Base-by-base conservation (phyloP, 2,888 invertebrate genomes). In the Xylocampa areola region DNA sequence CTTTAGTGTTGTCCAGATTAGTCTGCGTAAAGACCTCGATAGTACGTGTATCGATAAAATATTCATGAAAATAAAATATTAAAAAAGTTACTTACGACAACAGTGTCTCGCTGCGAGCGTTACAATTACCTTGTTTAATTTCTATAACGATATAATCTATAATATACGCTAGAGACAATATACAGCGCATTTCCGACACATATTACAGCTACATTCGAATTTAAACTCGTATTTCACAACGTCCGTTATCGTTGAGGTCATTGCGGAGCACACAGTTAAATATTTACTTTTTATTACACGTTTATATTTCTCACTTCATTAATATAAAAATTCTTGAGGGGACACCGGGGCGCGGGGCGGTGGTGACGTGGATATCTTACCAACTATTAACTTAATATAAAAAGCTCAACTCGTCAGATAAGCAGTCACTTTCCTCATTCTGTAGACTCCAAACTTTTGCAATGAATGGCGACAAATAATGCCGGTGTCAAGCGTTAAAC, bases 71-170 rank as follows among this genome's bases (percentile, higher is more conserved):
- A 61, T 68, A 63, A 73, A 55, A 61, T 58, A 57, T 47, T 58
- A 47, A 13, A 70, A 73, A 72, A 73, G 58, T 37, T 54, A 43
- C 30, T 39, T 23, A 59, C 64, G 53, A 68, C 77, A 79, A 81
- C 85, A 86, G 87, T 80, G 87, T 79, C 81, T 79, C 84, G 73
- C 72, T 80, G 68, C 60, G 62, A 36, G 77, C 75, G 69, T 77
- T 81, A 83, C 77, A 69, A 70, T 77, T 62, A 64, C 63, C 59
- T 69, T 73, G 75, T 74, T 77, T 80, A 84, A 82, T 80, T 73
- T 84, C 77, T 87, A 84, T 79, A 82, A 81, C 82, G 75, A 86
- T 86, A 89, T 84, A 86, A 61, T 86, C 84, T 89, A 89, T 82
- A 79, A 77, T 72, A 84, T 83, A 86, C 83, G 82, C 80, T 80